phyloP scores from a whole-genome alignment of 2,797 vertebrate species.

The Gallinago stenura region DNA sequence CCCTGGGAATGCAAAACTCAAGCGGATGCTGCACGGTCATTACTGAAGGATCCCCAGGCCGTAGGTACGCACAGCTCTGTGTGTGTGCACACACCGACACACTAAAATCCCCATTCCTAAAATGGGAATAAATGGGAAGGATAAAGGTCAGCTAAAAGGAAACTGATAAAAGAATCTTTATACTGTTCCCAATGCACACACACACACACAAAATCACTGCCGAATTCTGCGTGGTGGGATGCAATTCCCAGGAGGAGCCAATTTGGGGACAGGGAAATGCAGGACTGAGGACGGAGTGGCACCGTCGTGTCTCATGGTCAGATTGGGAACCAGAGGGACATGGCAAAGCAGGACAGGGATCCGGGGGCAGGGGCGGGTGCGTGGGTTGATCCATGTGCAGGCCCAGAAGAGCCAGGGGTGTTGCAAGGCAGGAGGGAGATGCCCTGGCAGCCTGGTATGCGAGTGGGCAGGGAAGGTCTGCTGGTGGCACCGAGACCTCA shows the following conservation, averaged over 20 bases:
- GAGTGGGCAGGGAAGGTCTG: background rate
- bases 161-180: background rate
- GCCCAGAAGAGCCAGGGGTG: background rate
- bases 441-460: background rate
- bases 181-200: no score
- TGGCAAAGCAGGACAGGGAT: background rate
- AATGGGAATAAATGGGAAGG: no score
- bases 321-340: background rate
- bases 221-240: background rate
- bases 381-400: background rate
- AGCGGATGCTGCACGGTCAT: background rate
- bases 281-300: background rate
- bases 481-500: rapidly evolving
- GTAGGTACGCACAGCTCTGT: rapidly evolving
- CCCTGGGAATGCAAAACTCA: background rate
- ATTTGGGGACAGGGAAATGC: background rate
- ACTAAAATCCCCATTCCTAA: no score
- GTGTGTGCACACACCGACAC: no score
- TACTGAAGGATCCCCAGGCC: no score
- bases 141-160: background rate
- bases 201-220: no score
- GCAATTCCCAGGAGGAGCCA: background rate
- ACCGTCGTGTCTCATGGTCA: background rate
- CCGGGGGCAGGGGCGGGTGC: background rate
- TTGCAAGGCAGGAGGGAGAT: background rate